Percentiles rank a stretch among this genome's conserved stretches.
phyloP scores from a whole-genome alignment of 2,797 vertebrate genomes.

The Poliocrania exsul region DNA sequence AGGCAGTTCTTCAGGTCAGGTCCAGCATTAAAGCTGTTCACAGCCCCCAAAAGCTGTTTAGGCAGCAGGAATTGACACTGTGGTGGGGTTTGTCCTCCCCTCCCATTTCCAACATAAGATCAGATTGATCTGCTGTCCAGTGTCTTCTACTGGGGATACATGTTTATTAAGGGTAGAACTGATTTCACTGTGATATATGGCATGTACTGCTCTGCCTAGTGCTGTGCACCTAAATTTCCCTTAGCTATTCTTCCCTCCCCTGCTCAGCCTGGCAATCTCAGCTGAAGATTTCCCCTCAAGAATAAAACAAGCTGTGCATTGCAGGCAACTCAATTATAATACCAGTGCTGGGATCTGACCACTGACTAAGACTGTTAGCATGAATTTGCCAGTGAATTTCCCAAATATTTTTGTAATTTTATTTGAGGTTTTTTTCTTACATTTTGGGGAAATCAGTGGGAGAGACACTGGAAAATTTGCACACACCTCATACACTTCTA shows the following conservation, averaged over 20 bases:
- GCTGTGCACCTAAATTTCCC: accelerated
- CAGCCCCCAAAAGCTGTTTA: neutral
- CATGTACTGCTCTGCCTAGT: neutral
- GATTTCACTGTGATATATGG: neutral
- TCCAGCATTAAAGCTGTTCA: neutral
- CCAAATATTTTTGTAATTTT: neutral
- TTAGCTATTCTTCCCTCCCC: neutral
- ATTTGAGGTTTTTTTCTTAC: neutral
- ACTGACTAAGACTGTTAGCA: neutral
- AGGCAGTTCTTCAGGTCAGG: neutral
- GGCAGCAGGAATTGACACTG: accelerated
- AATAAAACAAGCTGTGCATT: neutral
- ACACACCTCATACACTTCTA: neutral
- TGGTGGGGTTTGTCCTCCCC: neutral
- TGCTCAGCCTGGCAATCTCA: neutral
- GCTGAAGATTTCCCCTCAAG: neutral
- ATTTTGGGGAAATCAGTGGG: neutral
- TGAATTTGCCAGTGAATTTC: neutral
- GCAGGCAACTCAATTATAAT: neutral
- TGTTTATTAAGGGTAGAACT: neutral
- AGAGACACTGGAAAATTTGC: neutral
- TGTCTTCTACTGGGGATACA: neutral
- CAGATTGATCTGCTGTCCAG: neutral
- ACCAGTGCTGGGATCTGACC: neutral
- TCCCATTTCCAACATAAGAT: neutral